These are phyloP conservation scores for Ceratotherium simum DNA, from an alignment of 2,113 vertebrate genomes.

Conservation along the genomic window DNA sequence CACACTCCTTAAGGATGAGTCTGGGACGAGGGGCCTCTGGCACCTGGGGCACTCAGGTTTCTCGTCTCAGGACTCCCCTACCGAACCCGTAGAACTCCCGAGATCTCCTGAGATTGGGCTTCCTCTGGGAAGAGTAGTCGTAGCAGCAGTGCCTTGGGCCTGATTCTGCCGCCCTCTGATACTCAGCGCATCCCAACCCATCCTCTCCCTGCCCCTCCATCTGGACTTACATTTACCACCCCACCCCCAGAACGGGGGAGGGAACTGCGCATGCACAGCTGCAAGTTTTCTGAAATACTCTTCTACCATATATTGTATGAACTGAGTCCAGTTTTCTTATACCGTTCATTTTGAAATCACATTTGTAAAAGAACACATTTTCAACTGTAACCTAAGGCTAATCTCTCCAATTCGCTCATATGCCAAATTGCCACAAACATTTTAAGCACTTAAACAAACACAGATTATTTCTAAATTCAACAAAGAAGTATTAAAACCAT, in stretches of 20 bases:
- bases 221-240: background rate
- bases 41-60: background rate
- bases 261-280: background rate
- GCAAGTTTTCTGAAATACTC: background rate
- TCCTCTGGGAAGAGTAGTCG: background rate
- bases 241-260: background rate
- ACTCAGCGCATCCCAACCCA: background rate
- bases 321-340: background rate
- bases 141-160: background rate
- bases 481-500: background rate
- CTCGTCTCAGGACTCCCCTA: background rate
- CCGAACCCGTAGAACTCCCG: background rate
- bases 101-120: background rate
- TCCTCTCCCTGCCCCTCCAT: background rate
- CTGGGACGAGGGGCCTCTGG: background rate
- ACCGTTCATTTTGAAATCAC: background rate
- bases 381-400: background rate
- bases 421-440: background rate
- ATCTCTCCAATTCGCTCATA: background rate
- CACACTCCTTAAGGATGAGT: background rate
- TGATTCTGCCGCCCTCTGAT: background rate
- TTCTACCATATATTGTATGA: background rate
- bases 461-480: background rate
- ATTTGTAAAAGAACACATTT: constrained; percentile 2
- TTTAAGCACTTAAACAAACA: constrained; percentile 18